Evolutionary conservation across 2,888 invertebrate species (phyloP).

Genomic region (Harpalus rufipes): DNA sequence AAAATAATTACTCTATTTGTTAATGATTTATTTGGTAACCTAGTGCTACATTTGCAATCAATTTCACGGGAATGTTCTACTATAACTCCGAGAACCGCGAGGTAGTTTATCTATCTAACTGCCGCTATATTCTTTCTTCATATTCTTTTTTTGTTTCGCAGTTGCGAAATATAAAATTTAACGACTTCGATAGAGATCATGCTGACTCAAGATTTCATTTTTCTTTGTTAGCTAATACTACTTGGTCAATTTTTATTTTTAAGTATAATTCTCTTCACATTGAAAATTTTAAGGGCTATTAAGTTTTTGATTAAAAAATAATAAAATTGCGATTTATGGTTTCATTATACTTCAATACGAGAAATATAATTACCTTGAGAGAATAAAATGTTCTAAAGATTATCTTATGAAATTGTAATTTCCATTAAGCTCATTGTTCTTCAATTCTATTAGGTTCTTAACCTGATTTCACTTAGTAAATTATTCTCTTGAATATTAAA

Average conservation of each 20-base stretch:
- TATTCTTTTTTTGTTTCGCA: constrained; percentile 35
- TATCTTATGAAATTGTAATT: constrained; percentile 44
- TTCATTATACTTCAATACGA: not conserved
- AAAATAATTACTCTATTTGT: constrained; percentile 44
- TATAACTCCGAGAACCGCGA: constrained; percentile 9
- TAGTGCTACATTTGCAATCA: constrained; percentile 30
- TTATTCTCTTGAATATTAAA: constrained; percentile 46
- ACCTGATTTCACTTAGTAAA: constrained; percentile 41
- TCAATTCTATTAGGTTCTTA: constrained; percentile 36
- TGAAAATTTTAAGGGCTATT: not conserved
- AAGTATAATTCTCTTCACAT: constrained; percentile 9
- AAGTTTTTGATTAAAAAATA: not conserved
- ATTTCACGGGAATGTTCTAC: constrained; percentile 22
- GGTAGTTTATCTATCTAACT: constrained; percentile 50
- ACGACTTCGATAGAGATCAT: constrained; percentile 45
- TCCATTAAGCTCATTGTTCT: constrained; percentile 44
- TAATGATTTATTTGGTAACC: constrained; percentile 32
- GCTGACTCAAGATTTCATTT: constrained; percentile 34
- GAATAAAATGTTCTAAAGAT: constrained; percentile 36
- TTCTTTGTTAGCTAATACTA: constrained; percentile 10
- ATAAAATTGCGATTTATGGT: not conserved
- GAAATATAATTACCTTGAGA: constrained; percentile 10
- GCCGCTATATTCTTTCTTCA: constrained; percentile 14
- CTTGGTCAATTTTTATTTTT: constrained; percentile 27
- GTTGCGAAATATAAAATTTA: constrained; percentile 57